Conservation (phyloP, 2,113 vertebrate species). For the Pogona vitticeps region DNA sequence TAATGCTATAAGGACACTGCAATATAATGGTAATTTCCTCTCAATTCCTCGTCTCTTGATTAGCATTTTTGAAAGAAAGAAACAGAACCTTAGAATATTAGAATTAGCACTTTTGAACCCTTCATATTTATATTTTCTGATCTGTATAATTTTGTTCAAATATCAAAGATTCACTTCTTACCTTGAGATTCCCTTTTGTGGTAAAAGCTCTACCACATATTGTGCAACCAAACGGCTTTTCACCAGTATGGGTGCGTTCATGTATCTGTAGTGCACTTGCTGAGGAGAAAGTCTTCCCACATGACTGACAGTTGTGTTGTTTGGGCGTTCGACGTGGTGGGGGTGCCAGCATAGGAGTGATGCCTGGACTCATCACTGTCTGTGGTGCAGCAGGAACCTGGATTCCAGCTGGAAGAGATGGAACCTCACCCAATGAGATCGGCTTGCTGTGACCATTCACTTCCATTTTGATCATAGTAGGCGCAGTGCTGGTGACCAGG, state of each 20-base stretch:
- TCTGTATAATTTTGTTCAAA: conserved; percentile 57
- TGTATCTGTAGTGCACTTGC: conserved; percentile 99
- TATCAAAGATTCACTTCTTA: conserved; percentile 74
- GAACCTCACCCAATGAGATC: conserved; percentile 85
- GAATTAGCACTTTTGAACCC: background rate
- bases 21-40: accelerated
- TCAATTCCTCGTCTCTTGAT: conserved; percentile 18
- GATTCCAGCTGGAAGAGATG: conserved; percentile 86
- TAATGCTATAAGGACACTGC: no score
- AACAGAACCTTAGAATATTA: conserved; percentile 3
- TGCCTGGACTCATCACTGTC: conserved; percentile 89
- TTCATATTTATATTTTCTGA: conserved; percentile 27
- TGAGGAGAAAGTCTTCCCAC: conserved; percentile 98
- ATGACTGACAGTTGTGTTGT: conserved; percentile 99
- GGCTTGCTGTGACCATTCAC: conserved; percentile 96
- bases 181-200: conserved; percentile 99
- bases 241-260: conserved; percentile 97
- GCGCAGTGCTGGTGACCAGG: conserved; percentile 87
- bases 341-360: conserved; percentile 94
- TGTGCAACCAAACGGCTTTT: conserved; percentile 98
- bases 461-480: conserved; percentile 96
- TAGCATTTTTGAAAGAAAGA: background rate
- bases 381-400: conserved; percentile 88
- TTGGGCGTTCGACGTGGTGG: conserved; percentile 96
- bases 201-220: conserved; percentile 99